Conservation (phyloP, 2,797 vertebrate genomes). For the Coregonus sp. region DNA sequence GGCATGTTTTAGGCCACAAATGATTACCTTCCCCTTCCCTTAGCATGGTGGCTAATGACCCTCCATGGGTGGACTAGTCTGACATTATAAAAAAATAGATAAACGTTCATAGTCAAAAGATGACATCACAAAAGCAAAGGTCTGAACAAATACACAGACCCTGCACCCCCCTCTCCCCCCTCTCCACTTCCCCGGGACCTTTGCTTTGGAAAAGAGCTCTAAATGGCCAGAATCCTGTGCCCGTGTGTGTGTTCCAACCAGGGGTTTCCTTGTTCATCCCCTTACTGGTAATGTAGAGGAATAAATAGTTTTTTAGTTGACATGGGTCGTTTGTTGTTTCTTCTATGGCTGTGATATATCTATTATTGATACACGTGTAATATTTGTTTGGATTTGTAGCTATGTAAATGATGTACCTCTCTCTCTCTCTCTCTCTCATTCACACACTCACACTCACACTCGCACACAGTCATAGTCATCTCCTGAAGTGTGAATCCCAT, state of each 20-base stretch:
- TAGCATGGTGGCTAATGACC: constrained; percentile 49
- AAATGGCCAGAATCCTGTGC: constrained; percentile 39
- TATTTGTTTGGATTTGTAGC: background rate
- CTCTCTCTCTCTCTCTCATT: background rate
- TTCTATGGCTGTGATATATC: constrained; percentile 36
- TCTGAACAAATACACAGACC: constrained; percentile 71
- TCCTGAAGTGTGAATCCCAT: too few species aligned
- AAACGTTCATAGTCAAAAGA: constrained; percentile 69
- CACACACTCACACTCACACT: background rate
- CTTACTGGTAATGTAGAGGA: constrained; percentile 24
- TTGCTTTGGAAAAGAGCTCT: constrained; percentile 55
- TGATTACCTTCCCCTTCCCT: constrained; percentile 49
- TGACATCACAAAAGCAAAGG: constrained; percentile 74
- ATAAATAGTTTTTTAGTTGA: constrained; percentile 21
- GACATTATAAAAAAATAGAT: constrained; percentile 50
- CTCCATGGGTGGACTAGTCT: constrained; percentile 35
- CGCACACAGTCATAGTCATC: too few species aligned
- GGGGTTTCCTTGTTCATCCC: constrained; percentile 35
- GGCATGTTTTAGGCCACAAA: constrained; percentile 31
- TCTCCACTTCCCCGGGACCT: constrained; percentile 35
- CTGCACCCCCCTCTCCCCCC: constrained; percentile 38
- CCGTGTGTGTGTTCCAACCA: constrained; percentile 39
- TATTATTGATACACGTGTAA: constrained; percentile 46
- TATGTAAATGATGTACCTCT: background rate
- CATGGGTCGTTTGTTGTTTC: constrained; percentile 19